Conservation (phyloP, 2,113 vertebrate genomes). For the Boleophthalmus pectinirostris region DNA sequence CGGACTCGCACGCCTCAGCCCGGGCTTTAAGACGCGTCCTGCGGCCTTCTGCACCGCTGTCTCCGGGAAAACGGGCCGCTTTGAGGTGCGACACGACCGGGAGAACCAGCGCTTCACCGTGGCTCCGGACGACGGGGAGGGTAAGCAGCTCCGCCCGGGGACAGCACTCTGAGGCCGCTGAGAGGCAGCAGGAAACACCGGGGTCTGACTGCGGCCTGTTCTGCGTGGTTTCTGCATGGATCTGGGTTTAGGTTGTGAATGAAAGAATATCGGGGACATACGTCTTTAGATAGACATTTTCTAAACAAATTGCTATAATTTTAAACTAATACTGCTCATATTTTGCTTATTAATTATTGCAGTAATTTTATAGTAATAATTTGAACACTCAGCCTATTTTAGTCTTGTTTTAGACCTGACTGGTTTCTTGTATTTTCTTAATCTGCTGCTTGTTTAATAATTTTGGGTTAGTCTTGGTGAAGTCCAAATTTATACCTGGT, state of each 20-base stretch:
- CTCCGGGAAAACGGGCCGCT: not conserved
- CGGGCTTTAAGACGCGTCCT: not conserved
- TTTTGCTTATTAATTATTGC: not conserved
- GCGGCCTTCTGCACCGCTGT: not conserved
- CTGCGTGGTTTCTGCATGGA: no score
- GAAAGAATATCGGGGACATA: no score
- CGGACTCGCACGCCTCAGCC: not conserved
- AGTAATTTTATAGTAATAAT: not conserved
- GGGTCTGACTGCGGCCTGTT: constrained; percentile 29
- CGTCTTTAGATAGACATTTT: no score
- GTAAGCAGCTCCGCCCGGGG: constrained; percentile 50
- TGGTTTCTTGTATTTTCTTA: not conserved
- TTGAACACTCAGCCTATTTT: not conserved
- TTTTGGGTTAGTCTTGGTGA: no score
- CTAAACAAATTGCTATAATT: no score
- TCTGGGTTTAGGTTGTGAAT: no score
- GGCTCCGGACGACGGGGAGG: constrained; percentile 31
- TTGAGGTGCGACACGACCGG: constrained; percentile 68
- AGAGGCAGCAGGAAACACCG: constrained; percentile 7
- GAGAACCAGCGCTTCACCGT: constrained; percentile 61
- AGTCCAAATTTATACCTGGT: no score
- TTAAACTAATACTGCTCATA: no score
- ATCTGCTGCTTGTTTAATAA: not conserved
- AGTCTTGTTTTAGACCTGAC: not conserved
- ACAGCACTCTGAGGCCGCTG: not conserved